phyloP scores from a whole-genome alignment of 2,888 invertebrate species.

The Ophioninae sp. region DNA sequence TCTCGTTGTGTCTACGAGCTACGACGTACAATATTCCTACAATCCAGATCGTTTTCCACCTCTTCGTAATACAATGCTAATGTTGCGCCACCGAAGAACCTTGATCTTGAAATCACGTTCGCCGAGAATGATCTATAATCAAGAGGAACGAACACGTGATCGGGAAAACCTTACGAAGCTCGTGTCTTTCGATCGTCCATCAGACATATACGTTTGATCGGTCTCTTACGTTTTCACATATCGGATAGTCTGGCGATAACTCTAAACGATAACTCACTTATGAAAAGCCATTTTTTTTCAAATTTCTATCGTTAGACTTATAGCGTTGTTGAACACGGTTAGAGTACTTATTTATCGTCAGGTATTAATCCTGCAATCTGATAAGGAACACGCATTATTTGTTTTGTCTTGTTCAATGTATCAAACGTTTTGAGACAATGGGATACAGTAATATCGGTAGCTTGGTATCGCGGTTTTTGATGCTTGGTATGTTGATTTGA shows the following conservation, averaged over 20 bases:
- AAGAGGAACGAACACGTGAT: conserved; percentile 4
- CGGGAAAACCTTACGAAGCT: conserved; percentile 13
- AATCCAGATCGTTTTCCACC: conserved; percentile 72
- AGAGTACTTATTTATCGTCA: too few species aligned
- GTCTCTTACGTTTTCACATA: not conserved
- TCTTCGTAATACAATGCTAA: conserved; percentile 69
- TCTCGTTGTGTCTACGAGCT: conserved; percentile 17
- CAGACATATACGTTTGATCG: too few species aligned
- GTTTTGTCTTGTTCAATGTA: conserved; percentile 4
- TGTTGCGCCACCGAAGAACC: conserved; percentile 63
- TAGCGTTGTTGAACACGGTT: too few species aligned
- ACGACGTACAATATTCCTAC: conserved; percentile 49
- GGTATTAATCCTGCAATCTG: not conserved
- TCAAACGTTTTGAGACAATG: not conserved
- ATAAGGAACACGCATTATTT: not conserved
- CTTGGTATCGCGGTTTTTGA: not conserved
- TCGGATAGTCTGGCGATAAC: not conserved
- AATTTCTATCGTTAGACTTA: too few species aligned
- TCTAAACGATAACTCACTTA: too few species aligned
- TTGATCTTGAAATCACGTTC: conserved; percentile 71
- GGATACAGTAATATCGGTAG: conserved; percentile 23
- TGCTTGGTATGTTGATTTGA: not conserved
- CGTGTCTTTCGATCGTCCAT: not conserved
- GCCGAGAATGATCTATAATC: conserved; percentile 53
- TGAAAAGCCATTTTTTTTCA: conserved; percentile 4